These are phyloP conservation scores for Psilopsiagon aymara DNA, from an alignment of 2,113 vertebrate species.

Conservation along the genomic window DNA sequence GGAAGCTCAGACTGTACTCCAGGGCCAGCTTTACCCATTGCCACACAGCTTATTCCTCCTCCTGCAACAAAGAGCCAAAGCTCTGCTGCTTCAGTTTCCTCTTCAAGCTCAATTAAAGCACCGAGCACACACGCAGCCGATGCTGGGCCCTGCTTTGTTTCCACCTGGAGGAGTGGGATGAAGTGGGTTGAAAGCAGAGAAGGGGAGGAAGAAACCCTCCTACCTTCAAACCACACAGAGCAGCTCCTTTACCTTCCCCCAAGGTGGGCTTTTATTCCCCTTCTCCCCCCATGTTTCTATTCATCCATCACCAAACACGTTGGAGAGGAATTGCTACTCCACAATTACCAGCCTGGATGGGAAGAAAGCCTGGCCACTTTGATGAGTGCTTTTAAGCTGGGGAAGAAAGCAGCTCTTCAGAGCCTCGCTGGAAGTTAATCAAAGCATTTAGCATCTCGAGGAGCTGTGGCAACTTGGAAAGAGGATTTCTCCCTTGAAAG, in stretches of 20 bases:
- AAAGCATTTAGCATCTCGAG: background rate
- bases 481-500: constrained; percentile 41
- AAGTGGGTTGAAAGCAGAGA: background rate
- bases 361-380: background rate
- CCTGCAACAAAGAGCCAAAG: background rate
- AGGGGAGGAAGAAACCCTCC: background rate
- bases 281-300: background rate
- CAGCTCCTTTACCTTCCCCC: background rate
- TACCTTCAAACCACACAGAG: background rate
- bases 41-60: fast-evolving
- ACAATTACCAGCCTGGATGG: background rate
- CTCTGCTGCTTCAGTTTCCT: background rate
- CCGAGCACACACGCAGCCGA: fast-evolving
- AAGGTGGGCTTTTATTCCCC: background rate
- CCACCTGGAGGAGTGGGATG: background rate
- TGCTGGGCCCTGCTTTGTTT: background rate
- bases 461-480: background rate
- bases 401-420: background rate
- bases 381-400: background rate
- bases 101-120: background rate
- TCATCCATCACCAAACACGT: background rate
- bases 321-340: background rate
- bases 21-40: background rate
- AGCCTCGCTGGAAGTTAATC: background rate
- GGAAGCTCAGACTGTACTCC: background rate